phyloP scores from a whole-genome alignment of 1,140 invertebrate genomes.

The Ips typographus region DNA sequence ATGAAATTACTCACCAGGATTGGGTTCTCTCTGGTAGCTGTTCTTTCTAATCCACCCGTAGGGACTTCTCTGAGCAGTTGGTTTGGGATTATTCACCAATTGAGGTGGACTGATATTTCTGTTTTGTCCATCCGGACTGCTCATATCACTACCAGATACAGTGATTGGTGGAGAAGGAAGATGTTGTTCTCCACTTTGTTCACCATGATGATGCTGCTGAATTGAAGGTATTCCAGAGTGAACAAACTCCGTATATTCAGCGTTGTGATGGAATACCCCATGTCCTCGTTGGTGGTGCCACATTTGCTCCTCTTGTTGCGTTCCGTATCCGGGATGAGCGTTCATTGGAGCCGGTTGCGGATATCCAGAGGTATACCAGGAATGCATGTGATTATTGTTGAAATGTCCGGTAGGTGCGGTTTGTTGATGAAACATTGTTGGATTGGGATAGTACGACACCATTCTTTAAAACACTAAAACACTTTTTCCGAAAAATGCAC shows the following conservation, averaged over 20 bases:
- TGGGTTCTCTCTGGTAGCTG: conserved; percentile 77
- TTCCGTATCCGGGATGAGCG: conserved; percentile 28
- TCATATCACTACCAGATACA: conserved; percentile 64
- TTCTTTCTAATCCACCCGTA: conserved; percentile 91
- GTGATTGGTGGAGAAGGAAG: conserved; percentile 64
- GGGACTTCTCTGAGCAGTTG: conserved; percentile 70
- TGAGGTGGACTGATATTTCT: conserved; percentile 53
- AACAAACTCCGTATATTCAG: conserved; percentile 36
- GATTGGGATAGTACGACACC: neutral
- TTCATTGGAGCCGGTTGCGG: conserved; percentile 38
- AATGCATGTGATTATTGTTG: conserved; percentile 38
- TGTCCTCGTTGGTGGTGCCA: conserved; percentile 42
- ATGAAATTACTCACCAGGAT: conserved; percentile 68
- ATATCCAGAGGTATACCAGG: conserved; percentile 47
- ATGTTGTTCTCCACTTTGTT: conserved; percentile 36
- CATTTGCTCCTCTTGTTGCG: conserved; percentile 47
- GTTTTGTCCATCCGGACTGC: conserved; percentile 61
- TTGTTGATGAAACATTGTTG: conserved; percentile 59
- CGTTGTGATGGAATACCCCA: conserved; percentile 46
- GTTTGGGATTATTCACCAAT: conserved; percentile 49
- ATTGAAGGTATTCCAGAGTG: conserved; percentile 40
- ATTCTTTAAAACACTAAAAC: no score
- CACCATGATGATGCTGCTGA: neutral
- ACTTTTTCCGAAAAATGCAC: no score
- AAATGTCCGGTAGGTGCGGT: conserved; percentile 48